Base-by-base conservation (phyloP, 1,140 invertebrate genomes). In the Saxidomus purpurata region DNA sequence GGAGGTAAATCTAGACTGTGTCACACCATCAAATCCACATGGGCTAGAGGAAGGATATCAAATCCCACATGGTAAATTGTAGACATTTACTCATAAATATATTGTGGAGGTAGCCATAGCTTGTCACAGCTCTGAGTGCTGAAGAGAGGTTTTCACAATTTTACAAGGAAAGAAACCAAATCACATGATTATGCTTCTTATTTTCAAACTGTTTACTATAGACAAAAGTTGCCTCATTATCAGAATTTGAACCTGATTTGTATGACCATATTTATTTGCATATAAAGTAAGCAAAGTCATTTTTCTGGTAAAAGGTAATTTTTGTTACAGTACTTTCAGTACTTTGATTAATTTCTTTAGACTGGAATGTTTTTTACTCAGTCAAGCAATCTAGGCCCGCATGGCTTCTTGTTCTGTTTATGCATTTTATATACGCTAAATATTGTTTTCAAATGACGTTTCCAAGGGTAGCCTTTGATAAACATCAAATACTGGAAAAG, bases 1-100 rank as follows among this genome's bases (percentile, higher is more conserved):
- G 96, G 99, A 99, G 93, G 97, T 98, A 0, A 96, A 97, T 71
- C 95, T 97, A 92, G 97, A 98, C 93, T 99, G 98, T 94, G 97
- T 97, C 69, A 99, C 99, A 0, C 99, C 99, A 0, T 99, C 99
- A 0, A 99, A 99, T 96, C 98, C 98, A 0, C 97, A 98, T 93
- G 99, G 99, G 0, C 96, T 99, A n/a, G 95, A 97, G 38, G 97
- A 97, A 92, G 98, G 98, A 0, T 99, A 99, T 95, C 97, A 97
- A 3, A 97, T 99, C 88, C 97, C 97, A 0, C 94, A 96, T 82
- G 99, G 99, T 76, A 59, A 22, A 59, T 59, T 11, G 8, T 11
- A 22, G 8, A 59, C 3, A 4, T 17, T 59, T n/a, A 11, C 52
- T 11, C 3, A 22, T 59, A 17, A 6, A n/a, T n/a, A n/a, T n/a